A percentile compares a stretch with the other conserved stretches of the same genome.
Evolutionary conservation across 2,888 invertebrate genomes (phyloP).

Genomic region (Meghimatium bilineatum): DNA sequence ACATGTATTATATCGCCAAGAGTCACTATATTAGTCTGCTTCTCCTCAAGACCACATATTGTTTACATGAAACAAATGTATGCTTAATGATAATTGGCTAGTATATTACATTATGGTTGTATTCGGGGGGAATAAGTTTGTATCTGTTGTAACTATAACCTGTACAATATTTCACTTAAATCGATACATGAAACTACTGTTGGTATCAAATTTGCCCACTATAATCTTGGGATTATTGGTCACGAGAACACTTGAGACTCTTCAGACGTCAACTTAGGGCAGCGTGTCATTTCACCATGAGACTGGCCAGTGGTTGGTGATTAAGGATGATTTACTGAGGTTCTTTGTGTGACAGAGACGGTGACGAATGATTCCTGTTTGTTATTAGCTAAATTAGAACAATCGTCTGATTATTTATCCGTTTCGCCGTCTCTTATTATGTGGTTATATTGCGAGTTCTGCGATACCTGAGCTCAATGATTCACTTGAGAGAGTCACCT

Average conservation of each 20-base stretch:
- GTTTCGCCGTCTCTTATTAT: constrained; percentile 2
- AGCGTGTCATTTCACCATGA: constrained; percentile 16
- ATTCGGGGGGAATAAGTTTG: no score
- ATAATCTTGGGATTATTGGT: constrained; percentile 23
- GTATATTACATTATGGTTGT: no score
- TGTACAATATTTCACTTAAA: not conserved
- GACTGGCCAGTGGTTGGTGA: constrained; percentile 24
- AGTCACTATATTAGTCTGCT: no score
- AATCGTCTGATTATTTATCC: constrained; percentile 4
- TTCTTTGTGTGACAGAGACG: constrained; percentile 16
- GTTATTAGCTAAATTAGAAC: constrained; percentile 38
- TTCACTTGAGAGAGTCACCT: not conserved
- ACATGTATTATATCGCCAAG: no score
- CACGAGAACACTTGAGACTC: not conserved
- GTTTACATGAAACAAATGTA: no score
- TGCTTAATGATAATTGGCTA: no score
- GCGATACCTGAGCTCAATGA: constrained; percentile 6
- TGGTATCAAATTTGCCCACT: constrained; percentile 10
- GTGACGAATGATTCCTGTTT: not conserved
- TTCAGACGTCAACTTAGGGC: constrained; percentile 4
- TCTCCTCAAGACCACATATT: no score
- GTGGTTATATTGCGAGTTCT: not conserved
- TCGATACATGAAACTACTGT: not conserved
- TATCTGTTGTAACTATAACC: no score
- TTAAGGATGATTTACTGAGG: constrained; percentile 28